Evolutionary conservation across 1,140 invertebrate species (phyloP), one percentile per base, ranked within the genome.

Genomic region (Plectus sambesii): DNA sequence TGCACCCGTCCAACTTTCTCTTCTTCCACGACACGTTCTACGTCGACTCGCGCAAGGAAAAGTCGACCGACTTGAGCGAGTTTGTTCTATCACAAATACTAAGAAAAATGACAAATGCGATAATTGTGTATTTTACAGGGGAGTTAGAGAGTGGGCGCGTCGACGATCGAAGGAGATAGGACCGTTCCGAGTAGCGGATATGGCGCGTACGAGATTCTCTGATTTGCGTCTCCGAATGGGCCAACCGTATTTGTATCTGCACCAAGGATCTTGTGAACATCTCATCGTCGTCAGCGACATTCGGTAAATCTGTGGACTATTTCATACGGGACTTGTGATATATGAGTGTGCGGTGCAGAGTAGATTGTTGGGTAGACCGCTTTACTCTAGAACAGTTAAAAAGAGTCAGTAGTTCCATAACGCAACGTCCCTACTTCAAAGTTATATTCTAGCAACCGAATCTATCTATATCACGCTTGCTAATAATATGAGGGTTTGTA

Each of bases 211-310:
- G 1, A 69, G 62, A 4, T 75, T 87, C 37, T 70, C 78, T 37
- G 77, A 82, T 51, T 70, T 87, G 0, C 68, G 63, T 1, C 55
- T 84, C 2, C 73, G 73, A 45, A 73, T 86, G 41, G 84, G 84
- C 1, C 79, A 80, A 62, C 83, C 84, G 0, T 82, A 83, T 76
- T 75, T 87, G 3, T 89, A 86, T 72, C 73, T 82, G 25, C 85
- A 87, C 72, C 83, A 86, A 69, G 85, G 85, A n/a, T 77, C 80
- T 59, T 89, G 87, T 72, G 85, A 89, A 69, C 87, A 90, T 70
- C 61, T 87, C 1, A 76, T 89, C 59, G 73, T 80, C 1, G 81
- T 89, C 56, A 80, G 78, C 6, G 81, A 86, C 68, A 73, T 78
- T 15, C 38, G 44, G n/a, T n/a, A n/a, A n/a, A n/a, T n/a, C n/a